Evolutionary conservation across 2,797 vertebrate genomes (phyloP), one percentile per base, ranked within the genome.

Genomic region (Gadopsis marmoratus): DNA sequence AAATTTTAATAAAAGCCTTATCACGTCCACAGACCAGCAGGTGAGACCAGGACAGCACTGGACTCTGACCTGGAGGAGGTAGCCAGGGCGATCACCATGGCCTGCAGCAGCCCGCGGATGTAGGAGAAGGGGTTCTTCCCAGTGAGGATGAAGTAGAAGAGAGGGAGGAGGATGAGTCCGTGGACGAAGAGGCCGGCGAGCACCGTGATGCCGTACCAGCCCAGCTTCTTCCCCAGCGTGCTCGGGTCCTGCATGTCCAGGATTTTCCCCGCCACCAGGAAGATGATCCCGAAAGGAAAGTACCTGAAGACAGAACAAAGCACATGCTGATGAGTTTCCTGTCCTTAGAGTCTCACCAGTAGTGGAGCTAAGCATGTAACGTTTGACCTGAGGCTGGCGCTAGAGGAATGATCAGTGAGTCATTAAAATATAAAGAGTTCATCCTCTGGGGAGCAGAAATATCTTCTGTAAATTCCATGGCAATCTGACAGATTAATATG

Each of bases 271-370:
- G 97, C 96, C 14, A 97, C 97, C 74, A 97, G 94, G 85, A 97
- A 97, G 58, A 97, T 92, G 47, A 98, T 97, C 14, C 97, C 97
- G 5, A 98, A 97, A 0, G 97, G 97, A 69, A 97, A 98, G 84
- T 98, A 97, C 96, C 97, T 98, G 88, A 33, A 17, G 61, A 60
- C 19, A 43, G 16, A 70, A 21, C 23, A 43, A 7, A 31, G 14
- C 16, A 21, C 47, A 50, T 14, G 6, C 6, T 31, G 14, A 31
- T 31, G 14, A 31, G 8, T 17, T 31, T 17, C 1, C 21, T 50
- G 48, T 17, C 7, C 16, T 7, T 47, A 19, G 17, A 50, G 47
- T 8, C 7, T 21, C 8, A 10, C 48, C 9, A 4, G 48, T 21
- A 9, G 48, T 23, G 50, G 10, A 50, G 50, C 50, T 51, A 51